These are phyloP conservation scores for Mallateleia sp. DNA, from an alignment of 2,888 invertebrate species.

Conservation along the genomic window DNA sequence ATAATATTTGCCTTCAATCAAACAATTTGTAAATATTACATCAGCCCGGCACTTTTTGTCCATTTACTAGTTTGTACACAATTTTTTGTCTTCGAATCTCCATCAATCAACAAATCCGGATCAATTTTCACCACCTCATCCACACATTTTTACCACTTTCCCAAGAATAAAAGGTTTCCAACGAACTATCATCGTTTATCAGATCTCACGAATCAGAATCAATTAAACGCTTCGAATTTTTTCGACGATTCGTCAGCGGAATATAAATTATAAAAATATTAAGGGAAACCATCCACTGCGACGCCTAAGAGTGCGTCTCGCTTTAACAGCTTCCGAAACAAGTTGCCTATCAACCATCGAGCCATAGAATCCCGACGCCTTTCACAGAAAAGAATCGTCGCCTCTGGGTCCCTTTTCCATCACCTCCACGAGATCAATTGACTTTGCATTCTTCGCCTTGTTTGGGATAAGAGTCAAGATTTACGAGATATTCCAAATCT, in stretches of 20 bases:
- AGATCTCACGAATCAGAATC: too few relatives aligned
- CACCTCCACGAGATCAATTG: constrained; percentile 50
- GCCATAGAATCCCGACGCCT: constrained; percentile 32
- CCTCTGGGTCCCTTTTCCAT: constrained; percentile 56
- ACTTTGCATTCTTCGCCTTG: constrained; percentile 63
- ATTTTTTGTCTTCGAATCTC: too few relatives aligned
- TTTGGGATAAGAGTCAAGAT: constrained; percentile 58
- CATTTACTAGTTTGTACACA: too few relatives aligned
- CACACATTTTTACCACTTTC: too few relatives aligned
- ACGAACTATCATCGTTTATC: too few relatives aligned
- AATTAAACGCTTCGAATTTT: background rate
- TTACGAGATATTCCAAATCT: too few relatives aligned
- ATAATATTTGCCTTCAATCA: too few relatives aligned
- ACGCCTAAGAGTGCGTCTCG: background rate
- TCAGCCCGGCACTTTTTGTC: too few relatives aligned
- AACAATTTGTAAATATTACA: too few relatives aligned
- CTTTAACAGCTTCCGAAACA: constrained; percentile 52
- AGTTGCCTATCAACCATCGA: constrained; percentile 10
- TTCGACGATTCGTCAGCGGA: constrained; percentile 5
- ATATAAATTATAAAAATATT: constrained; percentile 39
- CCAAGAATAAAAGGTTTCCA: too few relatives aligned
- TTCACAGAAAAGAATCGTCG: constrained; percentile 58
- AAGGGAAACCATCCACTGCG: background rate
- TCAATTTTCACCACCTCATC: too few relatives aligned
- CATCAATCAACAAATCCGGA: too few relatives aligned